A percentile compares a stretch with the other conserved stretches of the same genome.
These are phyloP conservation scores for Cyphomyrmex costatus DNA, from an alignment of 1,140 invertebrate genomes.

Conservation along the genomic window DNA sequence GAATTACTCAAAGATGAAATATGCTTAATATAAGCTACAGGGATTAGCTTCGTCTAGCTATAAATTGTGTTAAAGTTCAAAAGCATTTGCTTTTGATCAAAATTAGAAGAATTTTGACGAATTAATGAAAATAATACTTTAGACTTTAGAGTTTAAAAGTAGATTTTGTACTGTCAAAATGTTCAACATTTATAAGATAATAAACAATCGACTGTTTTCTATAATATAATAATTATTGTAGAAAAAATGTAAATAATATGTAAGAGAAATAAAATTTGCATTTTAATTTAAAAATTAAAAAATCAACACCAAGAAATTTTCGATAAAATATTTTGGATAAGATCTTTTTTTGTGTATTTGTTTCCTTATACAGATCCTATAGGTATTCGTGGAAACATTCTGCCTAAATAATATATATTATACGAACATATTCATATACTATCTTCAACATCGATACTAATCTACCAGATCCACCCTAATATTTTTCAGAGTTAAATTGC, in stretches of 20 bases:
- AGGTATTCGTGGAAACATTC: background rate
- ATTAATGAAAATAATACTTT: conserved; percentile 15
- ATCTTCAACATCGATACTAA: background rate
- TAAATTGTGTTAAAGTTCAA: background rate
- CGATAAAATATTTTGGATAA: background rate
- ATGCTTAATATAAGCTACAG: background rate
- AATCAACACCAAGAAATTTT: background rate
- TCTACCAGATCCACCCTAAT: background rate
- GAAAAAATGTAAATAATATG: background rate
- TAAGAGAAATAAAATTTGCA: background rate
- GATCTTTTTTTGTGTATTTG: background rate
- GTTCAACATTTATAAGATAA: background rate
- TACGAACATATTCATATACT: background rate
- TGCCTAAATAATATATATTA: background rate
- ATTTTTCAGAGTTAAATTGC: conserved; percentile 41
- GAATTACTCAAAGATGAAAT: conserved; percentile 8
- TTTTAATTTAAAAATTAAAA: conserved; percentile 1
- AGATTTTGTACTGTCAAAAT: background rate
- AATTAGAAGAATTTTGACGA: background rate
- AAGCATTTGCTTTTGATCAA: background rate
- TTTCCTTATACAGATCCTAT: background rate
- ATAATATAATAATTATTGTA: background rate
- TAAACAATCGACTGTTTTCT: background rate
- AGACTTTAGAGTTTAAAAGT: too few relatives aligned
- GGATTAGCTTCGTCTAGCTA: background rate